Evolutionary conservation across 2,113 vertebrate species (phyloP).

Genomic region (Paracanthobrama guichenoti): DNA sequence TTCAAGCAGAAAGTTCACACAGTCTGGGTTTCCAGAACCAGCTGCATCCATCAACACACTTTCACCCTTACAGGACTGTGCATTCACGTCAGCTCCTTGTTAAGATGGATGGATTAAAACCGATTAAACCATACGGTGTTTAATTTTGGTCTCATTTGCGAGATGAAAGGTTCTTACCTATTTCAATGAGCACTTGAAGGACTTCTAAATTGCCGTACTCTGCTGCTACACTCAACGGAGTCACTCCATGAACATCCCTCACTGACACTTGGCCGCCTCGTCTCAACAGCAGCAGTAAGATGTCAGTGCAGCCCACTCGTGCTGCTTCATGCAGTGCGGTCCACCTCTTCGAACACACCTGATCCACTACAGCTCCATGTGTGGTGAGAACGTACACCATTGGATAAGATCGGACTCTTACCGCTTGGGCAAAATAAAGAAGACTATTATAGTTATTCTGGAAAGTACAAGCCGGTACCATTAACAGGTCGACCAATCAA

Average conservation of each 20-base stretch:
- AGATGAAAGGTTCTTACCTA: conserved; percentile 58
- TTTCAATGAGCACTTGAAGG: conserved; percentile 83
- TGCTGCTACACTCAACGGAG: conserved; percentile 79
- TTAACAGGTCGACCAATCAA: background rate
- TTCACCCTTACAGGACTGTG: conserved; percentile 79
- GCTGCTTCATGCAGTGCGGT: conserved; percentile 85
- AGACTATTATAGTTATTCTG: background rate
- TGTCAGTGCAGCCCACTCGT: conserved; percentile 74
- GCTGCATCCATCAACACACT: conserved; percentile 83
- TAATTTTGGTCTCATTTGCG: background rate
- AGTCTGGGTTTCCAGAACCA: conserved; percentile 80
- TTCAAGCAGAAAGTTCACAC: conserved; percentile 82
- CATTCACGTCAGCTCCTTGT: conserved; percentile 80
- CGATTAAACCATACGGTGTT: background rate
- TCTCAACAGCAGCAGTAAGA: conserved; percentile 76
- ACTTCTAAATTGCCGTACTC: conserved; percentile 80
- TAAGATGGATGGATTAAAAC: background rate
- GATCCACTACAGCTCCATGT: conserved; percentile 74
- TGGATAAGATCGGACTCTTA: conserved; percentile 73
- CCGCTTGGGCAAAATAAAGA: conserved; percentile 67
- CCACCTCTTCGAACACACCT: conserved; percentile 80
- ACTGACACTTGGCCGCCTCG: conserved; percentile 74
- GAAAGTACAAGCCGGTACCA: background rate
- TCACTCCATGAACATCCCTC: conserved; percentile 80
- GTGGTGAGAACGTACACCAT: conserved; percentile 76